A percentile compares a stretch with the other conserved stretches of the same genome.
Evolutionary conservation across 1,140 invertebrate genomes (phyloP).

Genomic region (Lethrus apterus): DNA sequence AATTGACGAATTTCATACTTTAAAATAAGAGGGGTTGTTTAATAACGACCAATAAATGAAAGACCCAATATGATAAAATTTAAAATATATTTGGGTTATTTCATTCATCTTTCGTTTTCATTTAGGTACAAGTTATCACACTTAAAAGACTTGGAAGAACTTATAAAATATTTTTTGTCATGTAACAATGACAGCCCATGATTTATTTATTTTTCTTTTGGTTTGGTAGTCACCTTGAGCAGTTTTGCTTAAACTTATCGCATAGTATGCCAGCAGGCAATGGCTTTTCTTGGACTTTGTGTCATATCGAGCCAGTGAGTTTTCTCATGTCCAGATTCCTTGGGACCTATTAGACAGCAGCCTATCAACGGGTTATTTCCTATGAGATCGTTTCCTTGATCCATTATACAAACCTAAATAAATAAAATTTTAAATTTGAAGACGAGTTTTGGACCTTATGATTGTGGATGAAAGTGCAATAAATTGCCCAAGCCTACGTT

Average conservation of each 20-base stretch:
- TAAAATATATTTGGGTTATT: no score
- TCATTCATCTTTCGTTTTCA: no score
- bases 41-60: no score
- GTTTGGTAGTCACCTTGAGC: slow-evolving; percentile 18
- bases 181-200: no score
- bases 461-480: background rate
- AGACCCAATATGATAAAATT: no score
- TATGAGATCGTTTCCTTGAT: slow-evolving; percentile 55
- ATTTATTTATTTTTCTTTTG: no score
- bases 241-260: slow-evolving; percentile 40
- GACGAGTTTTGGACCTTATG: background rate
- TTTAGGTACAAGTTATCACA: no score
- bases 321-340: slow-evolving; percentile 51
- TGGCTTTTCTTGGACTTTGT: slow-evolving; percentile 69
- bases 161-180: no score
- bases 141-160: no score
- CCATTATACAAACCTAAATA: slow-evolving; percentile 51
- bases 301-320: slow-evolving; percentile 78
- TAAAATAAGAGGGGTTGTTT: no score
- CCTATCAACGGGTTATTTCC: slow-evolving; percentile 63
- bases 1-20: no score
- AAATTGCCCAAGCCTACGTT: background rate
- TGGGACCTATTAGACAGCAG: slow-evolving; percentile 60
- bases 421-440: slow-evolving; percentile 6
- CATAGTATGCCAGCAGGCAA: slow-evolving; percentile 78